Base-by-base conservation (phyloP, 2,888 invertebrate genomes). In the Eucriotettix oculatus region DNA sequence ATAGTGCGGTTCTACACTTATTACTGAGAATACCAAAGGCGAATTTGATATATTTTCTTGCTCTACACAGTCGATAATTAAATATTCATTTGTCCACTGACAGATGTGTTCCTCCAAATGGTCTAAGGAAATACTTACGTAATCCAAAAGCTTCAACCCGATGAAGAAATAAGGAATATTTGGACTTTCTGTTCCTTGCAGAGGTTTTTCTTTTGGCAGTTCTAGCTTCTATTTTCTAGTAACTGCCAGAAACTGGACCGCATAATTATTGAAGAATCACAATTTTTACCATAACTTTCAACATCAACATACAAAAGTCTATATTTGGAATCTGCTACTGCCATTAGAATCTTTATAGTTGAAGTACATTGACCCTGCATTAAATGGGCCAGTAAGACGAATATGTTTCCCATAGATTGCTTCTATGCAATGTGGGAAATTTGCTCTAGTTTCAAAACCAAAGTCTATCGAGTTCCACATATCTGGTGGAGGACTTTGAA, bases 11-110 rank as follows among this genome's bases (percentile, higher is more conserved):
- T 62, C 68, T 59, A 67, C 68, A 69, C 62, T 69, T 69, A 64
- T 69, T 66, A 42, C 62, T 63, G 2, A 68, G 62, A 62, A 69
- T 69, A 10, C 68, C 67, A 62, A 69, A 69, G 58, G 66, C 63
- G 60, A 68, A 68, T 60, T 69, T 66, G 12, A 68, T 64, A 52
- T 64, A 66, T 43, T 68, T 58, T 60, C 68, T 56, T 56, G 68
- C 68, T 61, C 66, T 64, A 44, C 58, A 60, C 41, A 64, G 53
- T 11, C 65, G 59, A 59, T 66, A 66, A 60, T 67, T 65, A 57
- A 63, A 66, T 59, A 64, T 61, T 60, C 61, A 61, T 58, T 60
- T 65, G 17, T 60, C 57, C 11, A 52, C 44, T 29, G 56, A 56
- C 52, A 60, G 17, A 56, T 60, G 56, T 53, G 40, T 56, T 42